These are phyloP conservation scores for Caenorhabditis virilis DNA, from an alignment of 2,888 invertebrate species.

Conservation along the genomic window DNA sequence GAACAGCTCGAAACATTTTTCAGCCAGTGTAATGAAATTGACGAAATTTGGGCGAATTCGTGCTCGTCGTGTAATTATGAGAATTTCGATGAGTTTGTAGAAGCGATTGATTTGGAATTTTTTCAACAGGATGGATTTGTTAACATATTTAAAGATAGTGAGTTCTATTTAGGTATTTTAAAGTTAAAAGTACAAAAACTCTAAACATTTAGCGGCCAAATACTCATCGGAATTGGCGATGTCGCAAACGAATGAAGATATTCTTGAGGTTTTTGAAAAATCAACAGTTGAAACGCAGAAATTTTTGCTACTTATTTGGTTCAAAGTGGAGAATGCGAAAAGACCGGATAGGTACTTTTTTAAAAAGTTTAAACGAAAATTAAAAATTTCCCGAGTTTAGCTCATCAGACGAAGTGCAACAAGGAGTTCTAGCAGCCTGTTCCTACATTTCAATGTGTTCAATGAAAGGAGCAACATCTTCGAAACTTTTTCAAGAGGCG, in stretches of 20 bases:
- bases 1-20: slow-evolving; percentile 9
- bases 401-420: slow-evolving; percentile 6
- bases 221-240: slow-evolving; percentile 4
- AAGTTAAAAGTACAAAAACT: neutral
- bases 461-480: slow-evolving; percentile 2
- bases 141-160: slow-evolving; percentile 10
- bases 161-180: too few species aligned
- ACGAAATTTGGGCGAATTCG: slow-evolving; percentile 14
- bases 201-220: slow-evolving; percentile 15
- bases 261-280: slow-evolving; percentile 15
- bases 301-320: slow-evolving; percentile 22
- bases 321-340: slow-evolving; percentile 18
- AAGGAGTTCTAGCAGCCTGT: slow-evolving; percentile 8
- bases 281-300: slow-evolving; percentile 6
- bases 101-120: slow-evolving; percentile 6
- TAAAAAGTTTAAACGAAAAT: too few species aligned
- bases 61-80: slow-evolving; percentile 29
- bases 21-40: slow-evolving; percentile 13
- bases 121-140: slow-evolving; percentile 15
- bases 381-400: slow-evolving; percentile 1
- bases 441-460: slow-evolving; percentile 20
- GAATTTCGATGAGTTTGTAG: slow-evolving; percentile 23
- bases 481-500: slow-evolving; percentile 16
- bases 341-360: neutral
- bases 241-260: slow-evolving; percentile 8